Evolutionary conservation across 2,797 vertebrate species (phyloP), one percentile per base, ranked within the genome.

Genomic region (Mallotus villosus): DNA sequence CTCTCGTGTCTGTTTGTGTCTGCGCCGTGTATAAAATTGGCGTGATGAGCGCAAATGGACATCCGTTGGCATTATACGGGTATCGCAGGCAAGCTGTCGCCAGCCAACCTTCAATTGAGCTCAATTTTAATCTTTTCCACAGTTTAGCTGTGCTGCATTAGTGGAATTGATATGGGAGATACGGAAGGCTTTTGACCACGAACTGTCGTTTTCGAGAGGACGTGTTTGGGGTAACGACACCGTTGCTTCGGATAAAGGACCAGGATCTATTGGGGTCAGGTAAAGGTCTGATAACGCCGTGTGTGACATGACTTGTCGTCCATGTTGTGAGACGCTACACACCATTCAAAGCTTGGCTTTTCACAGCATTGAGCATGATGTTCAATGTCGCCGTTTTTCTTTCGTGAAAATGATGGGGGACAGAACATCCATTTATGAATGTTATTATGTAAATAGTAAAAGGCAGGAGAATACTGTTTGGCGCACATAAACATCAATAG

Each of bases 21-120:
- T 67, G 68, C 67, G 32, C 67, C 22, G 24, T 59, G 72, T 61
- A 27, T 60, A 62, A 70, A 71, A 64, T 57, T 60, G 69, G 74
- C 68, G 76, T 67, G 76, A 77, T 76, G 76, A 73, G 77, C 63
- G 41, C 74, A 75, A 79, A 79, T 74, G 80, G 70, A 59, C 62
- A 46, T 64, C 73, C 73, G 72, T 74, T 75, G 73, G 27, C 27
- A 16, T 32, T 5, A 63, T 37, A 37, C n/a, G 37, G 62, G 12
- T 46, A 46, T 55, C 4, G 19, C 46, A 7, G 46, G 46, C 19
- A n/a, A 63, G 62, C 7, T 8, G 19, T 19, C 32, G 9, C 5
- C 17, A 21, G 19, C 29, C 27, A 37, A n/a, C 29, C 32, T 32
- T 62, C 60, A 25, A 32, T 19, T 16, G 60, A 19, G 60, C 60